Conservation (phyloP, 2,797 vertebrate species). For the Dipus sagitta region DNA sequence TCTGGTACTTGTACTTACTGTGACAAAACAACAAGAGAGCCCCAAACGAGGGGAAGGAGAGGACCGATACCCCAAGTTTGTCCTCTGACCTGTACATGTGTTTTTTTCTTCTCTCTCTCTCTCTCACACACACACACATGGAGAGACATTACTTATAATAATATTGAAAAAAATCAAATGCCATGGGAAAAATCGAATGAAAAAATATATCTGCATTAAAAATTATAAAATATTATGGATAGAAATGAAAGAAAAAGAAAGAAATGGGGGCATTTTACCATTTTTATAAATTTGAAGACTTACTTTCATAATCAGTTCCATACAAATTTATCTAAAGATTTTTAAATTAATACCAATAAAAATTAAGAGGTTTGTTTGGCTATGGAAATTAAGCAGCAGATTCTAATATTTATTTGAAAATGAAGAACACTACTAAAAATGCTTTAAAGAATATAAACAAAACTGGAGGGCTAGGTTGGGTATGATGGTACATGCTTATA, state of each 20-base stretch:
- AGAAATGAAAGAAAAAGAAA: background rate
- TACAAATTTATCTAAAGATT: background rate
- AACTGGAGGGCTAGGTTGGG: background rate
- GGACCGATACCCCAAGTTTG: too few species aligned
- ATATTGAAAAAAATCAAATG: background rate
- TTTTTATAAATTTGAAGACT: background rate
- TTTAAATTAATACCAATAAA: background rate
- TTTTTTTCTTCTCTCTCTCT: too few species aligned
- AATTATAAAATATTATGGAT: background rate
- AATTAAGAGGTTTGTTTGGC: background rate
- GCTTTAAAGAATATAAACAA: background rate
- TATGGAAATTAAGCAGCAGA: too few species aligned
- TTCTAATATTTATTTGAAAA: background rate
- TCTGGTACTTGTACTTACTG: too few species aligned
- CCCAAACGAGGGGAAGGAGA: too few species aligned
- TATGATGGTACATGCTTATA: background rate
- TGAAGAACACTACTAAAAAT: background rate
- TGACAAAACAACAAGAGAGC: too few species aligned
- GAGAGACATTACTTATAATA: background rate
- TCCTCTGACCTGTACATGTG: too few species aligned
- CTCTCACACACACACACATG: background rate
- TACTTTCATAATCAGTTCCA: background rate
- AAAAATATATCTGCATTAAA: background rate
- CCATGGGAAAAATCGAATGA: background rate
- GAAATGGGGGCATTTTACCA: background rate